phyloP scores from a whole-genome alignment of 2,113 vertebrate species.

The Cinclus mexicanus region DNA sequence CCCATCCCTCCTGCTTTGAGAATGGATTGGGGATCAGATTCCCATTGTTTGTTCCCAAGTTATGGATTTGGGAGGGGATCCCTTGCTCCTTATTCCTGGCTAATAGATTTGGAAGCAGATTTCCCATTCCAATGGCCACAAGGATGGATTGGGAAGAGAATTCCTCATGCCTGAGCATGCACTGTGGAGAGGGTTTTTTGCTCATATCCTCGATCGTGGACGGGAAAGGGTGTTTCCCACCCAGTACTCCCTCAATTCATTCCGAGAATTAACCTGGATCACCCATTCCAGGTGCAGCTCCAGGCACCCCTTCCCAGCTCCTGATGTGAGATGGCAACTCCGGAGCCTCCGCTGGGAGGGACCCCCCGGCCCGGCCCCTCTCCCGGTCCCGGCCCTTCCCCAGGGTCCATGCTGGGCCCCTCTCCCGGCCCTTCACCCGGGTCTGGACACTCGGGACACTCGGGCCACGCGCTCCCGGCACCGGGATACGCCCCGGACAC shows the following conservation, averaged over 20 bases:
- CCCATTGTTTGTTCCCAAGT: accelerated
- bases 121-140: accelerated
- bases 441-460: background rate
- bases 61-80: background rate
- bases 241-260: accelerated
- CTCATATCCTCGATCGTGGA: accelerated
- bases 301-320: background rate
- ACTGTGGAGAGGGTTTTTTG: background rate
- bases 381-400: background rate
- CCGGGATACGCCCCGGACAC: background rate
- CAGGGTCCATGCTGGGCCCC: background rate
- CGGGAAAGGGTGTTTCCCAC: background rate
- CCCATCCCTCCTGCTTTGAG: accelerated
- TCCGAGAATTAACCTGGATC: background rate
- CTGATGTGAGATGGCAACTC: background rate
- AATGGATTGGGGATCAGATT: background rate
- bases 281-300: background rate
- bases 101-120: background rate
- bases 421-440: background rate
- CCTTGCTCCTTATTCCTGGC: background rate
- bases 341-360: background rate
- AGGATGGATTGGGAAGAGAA: background rate
- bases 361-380: background rate
- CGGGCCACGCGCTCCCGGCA: background rate
- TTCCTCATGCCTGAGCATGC: background rate